Evolutionary conservation across 1,140 invertebrate species (phyloP).

Genomic region (Sitodiplosis mosellana): DNA sequence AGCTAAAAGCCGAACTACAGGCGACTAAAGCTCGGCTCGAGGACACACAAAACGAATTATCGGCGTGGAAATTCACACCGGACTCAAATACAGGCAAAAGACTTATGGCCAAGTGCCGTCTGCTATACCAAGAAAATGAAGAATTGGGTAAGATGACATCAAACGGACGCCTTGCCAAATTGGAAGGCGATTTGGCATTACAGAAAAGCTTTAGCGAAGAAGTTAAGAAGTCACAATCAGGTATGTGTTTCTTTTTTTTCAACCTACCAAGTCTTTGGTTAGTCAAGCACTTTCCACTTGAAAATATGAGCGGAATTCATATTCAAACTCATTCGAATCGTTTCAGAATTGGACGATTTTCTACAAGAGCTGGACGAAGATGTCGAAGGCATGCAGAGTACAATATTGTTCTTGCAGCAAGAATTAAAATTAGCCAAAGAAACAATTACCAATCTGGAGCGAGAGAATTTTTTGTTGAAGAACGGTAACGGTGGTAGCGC

Average conservation of each 20-base stretch:
- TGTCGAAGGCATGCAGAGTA: slow-evolving; percentile 95
- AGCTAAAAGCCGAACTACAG: slow-evolving; percentile 78
- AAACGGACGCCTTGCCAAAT: slow-evolving; percentile 82
- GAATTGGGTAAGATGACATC: slow-evolving; percentile 91
- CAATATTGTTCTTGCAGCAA: slow-evolving; percentile 84
- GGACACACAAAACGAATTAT: slow-evolving; percentile 93
- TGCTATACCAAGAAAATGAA: slow-evolving; percentile 96
- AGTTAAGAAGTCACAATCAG: slow-evolving; percentile 92
- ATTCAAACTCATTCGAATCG: not conserved
- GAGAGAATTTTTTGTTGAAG: slow-evolving; percentile 15
- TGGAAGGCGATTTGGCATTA: slow-evolving; percentile 87
- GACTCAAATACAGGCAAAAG: slow-evolving; percentile 96
- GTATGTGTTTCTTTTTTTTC: slow-evolving; percentile 29
- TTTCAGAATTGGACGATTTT: slow-evolving; percentile 82
- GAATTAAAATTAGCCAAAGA: slow-evolving; percentile 66
- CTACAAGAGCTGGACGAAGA: slow-evolving; percentile 92
- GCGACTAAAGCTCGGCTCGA: slow-evolving; percentile 78
- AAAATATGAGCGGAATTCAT: not conserved
- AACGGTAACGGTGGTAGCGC: slow-evolving; percentile 2
- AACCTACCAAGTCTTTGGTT: not conserved
- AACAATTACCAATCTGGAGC: slow-evolving; percentile 22
- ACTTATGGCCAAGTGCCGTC: slow-evolving; percentile 90
- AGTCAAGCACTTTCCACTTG: not conserved
- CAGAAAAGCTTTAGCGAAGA: slow-evolving; percentile 92
- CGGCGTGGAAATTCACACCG: slow-evolving; percentile 97